Conservation (phyloP, 1,140 invertebrate genomes). For the Magallana angulata region DNA sequence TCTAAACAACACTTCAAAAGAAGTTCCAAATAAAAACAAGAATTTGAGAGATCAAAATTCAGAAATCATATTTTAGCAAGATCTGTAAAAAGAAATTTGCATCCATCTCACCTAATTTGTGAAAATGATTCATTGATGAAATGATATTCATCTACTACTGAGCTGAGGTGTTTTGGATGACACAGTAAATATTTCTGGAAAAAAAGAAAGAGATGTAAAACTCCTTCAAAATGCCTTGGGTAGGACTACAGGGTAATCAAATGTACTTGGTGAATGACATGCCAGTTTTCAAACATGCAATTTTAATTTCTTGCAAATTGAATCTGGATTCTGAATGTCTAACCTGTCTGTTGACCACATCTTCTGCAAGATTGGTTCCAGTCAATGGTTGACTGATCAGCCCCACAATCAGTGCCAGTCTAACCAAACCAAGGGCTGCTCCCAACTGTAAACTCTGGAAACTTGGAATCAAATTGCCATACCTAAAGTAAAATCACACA, state of each 20-base stretch:
- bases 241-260: too few species aligned
- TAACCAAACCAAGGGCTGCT: slow-evolving; percentile 75
- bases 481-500: slow-evolving; percentile 67
- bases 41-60: too few species aligned
- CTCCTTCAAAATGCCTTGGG: too few species aligned
- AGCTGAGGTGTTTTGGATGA: slow-evolving; percentile 78
- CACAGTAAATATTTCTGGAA: slow-evolving; percentile 78
- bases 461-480: slow-evolving; percentile 75
- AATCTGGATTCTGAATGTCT: not conserved
- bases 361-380: slow-evolving; percentile 60
- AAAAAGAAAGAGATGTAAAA: slow-evolving; percentile 14
- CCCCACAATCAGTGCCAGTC: slow-evolving; percentile 74
- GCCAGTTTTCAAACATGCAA: too few species aligned
- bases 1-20: too few species aligned
- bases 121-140: slow-evolving; percentile 79
- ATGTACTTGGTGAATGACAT: too few species aligned
- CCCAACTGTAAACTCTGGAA: slow-evolving; percentile 77
- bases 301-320: too few species aligned
- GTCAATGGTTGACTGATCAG: slow-evolving; percentile 72
- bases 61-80: too few species aligned
- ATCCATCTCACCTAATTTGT: slow-evolving; percentile 74
- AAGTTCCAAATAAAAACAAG: too few species aligned
- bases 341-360: slow-evolving; percentile 74
- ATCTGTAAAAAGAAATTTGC: not conserved
- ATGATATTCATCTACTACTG: slow-evolving; percentile 78